These are phyloP conservation scores for Cyclophora albipunctata DNA, from an alignment of 2,888 invertebrate genomes.

Conservation along the genomic window DNA sequence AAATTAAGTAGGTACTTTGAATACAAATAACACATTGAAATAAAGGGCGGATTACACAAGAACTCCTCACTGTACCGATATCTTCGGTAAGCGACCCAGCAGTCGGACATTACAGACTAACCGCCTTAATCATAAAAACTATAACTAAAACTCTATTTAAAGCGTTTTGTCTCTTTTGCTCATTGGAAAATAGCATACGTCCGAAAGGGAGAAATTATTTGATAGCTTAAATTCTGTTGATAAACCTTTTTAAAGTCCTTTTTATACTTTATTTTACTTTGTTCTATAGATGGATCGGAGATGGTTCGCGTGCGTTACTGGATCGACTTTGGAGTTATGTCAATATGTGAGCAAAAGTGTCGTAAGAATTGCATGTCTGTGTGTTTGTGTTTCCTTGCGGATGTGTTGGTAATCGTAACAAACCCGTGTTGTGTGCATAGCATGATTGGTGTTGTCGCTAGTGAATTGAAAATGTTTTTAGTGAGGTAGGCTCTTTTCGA, in stretches of 20 bases:
- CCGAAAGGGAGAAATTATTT: not conserved
- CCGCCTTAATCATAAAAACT: too few species aligned
- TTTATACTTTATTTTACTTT: not conserved
- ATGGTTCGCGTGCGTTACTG: too few species aligned
- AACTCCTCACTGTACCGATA: too few species aligned
- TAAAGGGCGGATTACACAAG: too few species aligned
- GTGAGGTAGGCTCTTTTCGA: too few species aligned
- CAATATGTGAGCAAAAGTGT: conserved; percentile 18
- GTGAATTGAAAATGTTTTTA: too few species aligned
- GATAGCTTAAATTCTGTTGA: not conserved
- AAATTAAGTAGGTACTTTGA: not conserved
- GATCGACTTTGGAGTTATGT: conserved; percentile 7
- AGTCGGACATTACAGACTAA: too few species aligned
- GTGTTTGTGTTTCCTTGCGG: not conserved
- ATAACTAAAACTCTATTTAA: too few species aligned
- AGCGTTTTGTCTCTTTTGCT: too few species aligned
- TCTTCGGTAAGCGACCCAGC: not conserved
- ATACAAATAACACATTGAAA: too few species aligned
- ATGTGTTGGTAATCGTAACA: not conserved
- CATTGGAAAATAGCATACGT: not conserved
- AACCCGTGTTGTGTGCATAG: not conserved
- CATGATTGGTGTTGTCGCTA: too few species aligned
- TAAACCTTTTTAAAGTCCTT: not conserved
- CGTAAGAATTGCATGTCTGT: conserved; percentile 19
- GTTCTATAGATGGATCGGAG: not conserved